These are phyloP conservation scores for Neoascia interrupta DNA, from an alignment of 2,888 invertebrate species.

Conservation along the genomic window DNA sequence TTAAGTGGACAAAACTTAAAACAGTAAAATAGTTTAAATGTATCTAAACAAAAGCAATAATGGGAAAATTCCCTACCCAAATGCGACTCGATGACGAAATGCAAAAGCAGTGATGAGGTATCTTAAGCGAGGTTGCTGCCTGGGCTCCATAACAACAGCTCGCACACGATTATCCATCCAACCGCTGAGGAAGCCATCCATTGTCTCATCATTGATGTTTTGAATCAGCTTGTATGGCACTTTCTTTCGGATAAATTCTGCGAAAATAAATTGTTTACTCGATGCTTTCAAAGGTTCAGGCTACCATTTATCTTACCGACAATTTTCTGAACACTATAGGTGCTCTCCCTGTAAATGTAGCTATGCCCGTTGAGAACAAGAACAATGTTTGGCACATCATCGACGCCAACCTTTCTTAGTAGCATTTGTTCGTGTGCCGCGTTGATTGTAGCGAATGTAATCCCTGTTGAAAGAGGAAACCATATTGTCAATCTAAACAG, in stretches of 20 bases:
- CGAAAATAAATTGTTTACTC: no score
- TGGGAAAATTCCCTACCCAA: constrained; percentile 84
- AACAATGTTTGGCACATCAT: constrained; percentile 89
- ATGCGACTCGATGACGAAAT: constrained; percentile 91
- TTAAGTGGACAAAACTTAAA: constrained; percentile 85
- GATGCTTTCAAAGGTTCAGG: no score
- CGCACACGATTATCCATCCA: constrained; percentile 96
- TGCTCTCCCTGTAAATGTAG: constrained; percentile 90
- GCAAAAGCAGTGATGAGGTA: constrained; percentile 94
- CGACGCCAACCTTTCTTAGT: constrained; percentile 89
- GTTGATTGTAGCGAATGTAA: constrained; percentile 90
- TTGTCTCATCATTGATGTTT: constrained; percentile 85
- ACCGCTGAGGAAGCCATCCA: constrained; percentile 89
- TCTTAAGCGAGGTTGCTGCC: constrained; percentile 87
- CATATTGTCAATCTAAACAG: background rate
- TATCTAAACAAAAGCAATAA: constrained; percentile 28
- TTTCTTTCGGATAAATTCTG: constrained; percentile 91
- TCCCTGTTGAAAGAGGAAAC: constrained; percentile 72
- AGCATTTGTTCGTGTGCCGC: constrained; percentile 90
- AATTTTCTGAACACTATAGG: constrained; percentile 89
- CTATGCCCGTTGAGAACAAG: constrained; percentile 91
- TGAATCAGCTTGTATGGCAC: constrained; percentile 91
- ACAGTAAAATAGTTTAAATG: constrained; percentile 33
- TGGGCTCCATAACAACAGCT: constrained; percentile 92
- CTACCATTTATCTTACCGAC: constrained; percentile 86